phyloP scores from a whole-genome alignment of 2,797 vertebrate species.

The Moxostoma hubbsi region DNA sequence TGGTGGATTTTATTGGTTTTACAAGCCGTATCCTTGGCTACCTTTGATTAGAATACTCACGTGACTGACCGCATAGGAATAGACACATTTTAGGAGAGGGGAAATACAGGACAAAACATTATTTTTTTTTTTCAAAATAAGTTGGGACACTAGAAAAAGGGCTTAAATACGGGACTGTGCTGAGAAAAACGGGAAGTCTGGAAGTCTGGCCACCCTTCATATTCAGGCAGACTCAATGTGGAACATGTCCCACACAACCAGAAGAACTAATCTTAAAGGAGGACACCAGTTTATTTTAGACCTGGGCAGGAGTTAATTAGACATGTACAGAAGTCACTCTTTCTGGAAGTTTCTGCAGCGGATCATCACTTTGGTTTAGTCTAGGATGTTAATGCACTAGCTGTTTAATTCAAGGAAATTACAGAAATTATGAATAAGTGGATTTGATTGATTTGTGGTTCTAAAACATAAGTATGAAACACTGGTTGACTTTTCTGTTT shows the following conservation, averaged over 20 bases:
- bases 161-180: too few relatives aligned
- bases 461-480: not conserved
- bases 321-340: constrained; percentile 39
- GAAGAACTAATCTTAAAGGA: constrained; percentile 61
- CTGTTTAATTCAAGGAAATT: constrained; percentile 7
- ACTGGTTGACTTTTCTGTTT: not conserved
- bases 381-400: not conserved
- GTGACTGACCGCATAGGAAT: too few relatives aligned
- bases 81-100: too few relatives aligned
- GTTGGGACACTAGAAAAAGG: too few relatives aligned
- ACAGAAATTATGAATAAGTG: not conserved
- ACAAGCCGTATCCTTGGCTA: too few relatives aligned
- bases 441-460: not conserved
- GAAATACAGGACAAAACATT: too few relatives aligned
- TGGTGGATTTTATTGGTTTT: too few relatives aligned
- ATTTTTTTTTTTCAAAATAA: too few relatives aligned
- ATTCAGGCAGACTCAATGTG: constrained; percentile 35
- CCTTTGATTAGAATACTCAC: too few relatives aligned
- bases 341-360: constrained; percentile 21
- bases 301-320: constrained; percentile 59
- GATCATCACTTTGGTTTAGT: constrained; percentile 37
- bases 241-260: constrained; percentile 55
- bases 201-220: too few relatives aligned
- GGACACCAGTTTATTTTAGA: constrained; percentile 58
- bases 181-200: too few relatives aligned